These are phyloP conservation scores for Neopipo cinnamomea DNA, from an alignment of 2,113 vertebrate genomes.

Conservation along the genomic window DNA sequence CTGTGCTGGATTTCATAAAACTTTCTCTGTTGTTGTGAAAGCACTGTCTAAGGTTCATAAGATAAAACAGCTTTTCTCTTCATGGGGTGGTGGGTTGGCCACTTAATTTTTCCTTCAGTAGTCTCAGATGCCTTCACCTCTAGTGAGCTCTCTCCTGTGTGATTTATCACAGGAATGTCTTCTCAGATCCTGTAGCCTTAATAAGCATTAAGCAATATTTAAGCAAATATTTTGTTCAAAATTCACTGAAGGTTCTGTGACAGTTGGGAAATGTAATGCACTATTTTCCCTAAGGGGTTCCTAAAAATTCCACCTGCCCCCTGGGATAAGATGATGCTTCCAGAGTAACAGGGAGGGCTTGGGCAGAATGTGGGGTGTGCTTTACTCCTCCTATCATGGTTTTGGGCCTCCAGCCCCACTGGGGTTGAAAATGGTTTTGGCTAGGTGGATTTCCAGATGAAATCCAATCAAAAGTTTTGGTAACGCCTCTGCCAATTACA, in stretches of 20 bases:
- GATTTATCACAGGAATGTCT: background rate
- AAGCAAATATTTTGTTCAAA: background rate
- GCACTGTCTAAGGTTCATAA: background rate
- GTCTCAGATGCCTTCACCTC: background rate
- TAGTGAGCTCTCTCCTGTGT: background rate
- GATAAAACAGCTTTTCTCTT: background rate
- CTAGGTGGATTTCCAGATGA: no score
- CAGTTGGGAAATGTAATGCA: background rate
- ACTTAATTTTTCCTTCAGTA: background rate
- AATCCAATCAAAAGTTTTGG: no score
- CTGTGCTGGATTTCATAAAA: background rate
- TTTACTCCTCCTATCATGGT: no score
- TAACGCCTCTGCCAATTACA: no score
- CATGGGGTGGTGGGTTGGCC: fast-evolving
- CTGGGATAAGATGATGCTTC: background rate
- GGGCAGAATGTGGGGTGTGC: fast-evolving
- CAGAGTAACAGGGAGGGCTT: background rate
- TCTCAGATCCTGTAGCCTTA: background rate
- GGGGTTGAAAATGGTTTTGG: no score
- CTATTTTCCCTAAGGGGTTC: background rate
- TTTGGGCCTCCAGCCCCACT: no score
- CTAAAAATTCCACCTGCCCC: background rate
- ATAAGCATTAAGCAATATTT: background rate
- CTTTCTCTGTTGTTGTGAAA: background rate
- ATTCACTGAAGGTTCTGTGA: background rate